phyloP scores from a whole-genome alignment of 2,888 invertebrate species.

The Phalera bucephala region DNA sequence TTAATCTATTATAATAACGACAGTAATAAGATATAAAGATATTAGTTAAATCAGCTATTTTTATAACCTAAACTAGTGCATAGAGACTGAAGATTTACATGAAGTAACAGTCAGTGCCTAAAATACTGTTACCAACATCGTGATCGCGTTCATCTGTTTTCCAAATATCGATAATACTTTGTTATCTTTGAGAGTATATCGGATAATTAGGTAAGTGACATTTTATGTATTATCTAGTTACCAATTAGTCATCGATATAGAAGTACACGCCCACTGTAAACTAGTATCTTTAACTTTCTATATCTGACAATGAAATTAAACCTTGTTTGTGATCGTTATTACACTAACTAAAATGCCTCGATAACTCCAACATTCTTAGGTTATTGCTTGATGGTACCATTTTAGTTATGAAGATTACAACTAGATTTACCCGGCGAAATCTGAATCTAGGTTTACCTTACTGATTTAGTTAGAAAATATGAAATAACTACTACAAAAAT shows the following conservation, averaged over 20 bases:
- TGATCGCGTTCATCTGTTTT: neutral
- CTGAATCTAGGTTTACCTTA: too few relatives aligned
- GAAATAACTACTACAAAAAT: too few relatives aligned
- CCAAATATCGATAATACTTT: neutral
- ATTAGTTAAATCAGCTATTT: neutral
- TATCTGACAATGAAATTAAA: neutral
- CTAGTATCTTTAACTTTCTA: neutral
- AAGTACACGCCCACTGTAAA: neutral
- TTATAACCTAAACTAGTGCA: neutral
- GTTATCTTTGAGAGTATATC: neutral
- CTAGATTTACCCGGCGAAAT: too few relatives aligned
- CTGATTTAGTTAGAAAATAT: too few relatives aligned
- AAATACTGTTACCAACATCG: neutral
- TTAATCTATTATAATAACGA: neutral
- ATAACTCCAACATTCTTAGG: too few relatives aligned
- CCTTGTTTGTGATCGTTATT: too few relatives aligned
- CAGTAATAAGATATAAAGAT: neutral
- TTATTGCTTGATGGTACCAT: neutral
- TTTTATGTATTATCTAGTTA: neutral
- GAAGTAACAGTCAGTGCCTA: neutral
- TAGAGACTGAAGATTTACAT: neutral
- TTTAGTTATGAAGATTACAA: too few relatives aligned
- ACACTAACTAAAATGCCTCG: too few relatives aligned
- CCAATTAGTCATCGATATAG: constrained; percentile 1
- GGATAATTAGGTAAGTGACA: neutral